These are phyloP conservation scores for Bos indicus DNA, from an alignment of 2,113 vertebrate species.

Conservation along the genomic window DNA sequence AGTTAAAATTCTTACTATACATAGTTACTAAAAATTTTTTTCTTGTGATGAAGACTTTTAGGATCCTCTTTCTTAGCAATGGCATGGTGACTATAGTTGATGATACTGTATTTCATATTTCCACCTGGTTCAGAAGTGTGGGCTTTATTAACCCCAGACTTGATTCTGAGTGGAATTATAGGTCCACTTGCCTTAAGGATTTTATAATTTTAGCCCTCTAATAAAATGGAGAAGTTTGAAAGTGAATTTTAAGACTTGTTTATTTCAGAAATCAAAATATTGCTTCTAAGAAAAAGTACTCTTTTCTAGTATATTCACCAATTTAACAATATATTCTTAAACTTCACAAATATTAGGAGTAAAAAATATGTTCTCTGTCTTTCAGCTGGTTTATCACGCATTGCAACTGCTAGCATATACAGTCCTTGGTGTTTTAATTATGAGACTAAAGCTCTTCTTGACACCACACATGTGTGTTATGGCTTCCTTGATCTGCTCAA, in stretches of 20 bases:
- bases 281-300: neutral
- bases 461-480: constrained; percentile 97
- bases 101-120: neutral
- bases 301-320: neutral
- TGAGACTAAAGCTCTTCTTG: constrained; percentile 96
- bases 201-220: neutral
- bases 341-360: neutral
- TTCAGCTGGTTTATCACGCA: constrained; percentile 92
- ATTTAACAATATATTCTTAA: neutral
- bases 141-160: neutral
- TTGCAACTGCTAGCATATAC: constrained; percentile 92
- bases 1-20: neutral
- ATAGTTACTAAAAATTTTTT: neutral
- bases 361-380: neutral
- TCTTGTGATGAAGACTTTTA: neutral
- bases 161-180: neutral
- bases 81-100: accelerated
- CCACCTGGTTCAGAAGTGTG: neutral
- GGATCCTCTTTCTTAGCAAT: neutral
- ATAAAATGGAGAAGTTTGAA: neutral
- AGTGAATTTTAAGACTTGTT: neutral
- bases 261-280: neutral
- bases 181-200: neutral
- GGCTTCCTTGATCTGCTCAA: constrained; percentile 94
- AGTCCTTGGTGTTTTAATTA: constrained; percentile 91